A percentile compares a stretch with the other conserved stretches of the same genome.
These are phyloP conservation scores for Folsomia candida DNA, from an alignment of 2,888 invertebrate genomes.

Conservation along the genomic window DNA sequence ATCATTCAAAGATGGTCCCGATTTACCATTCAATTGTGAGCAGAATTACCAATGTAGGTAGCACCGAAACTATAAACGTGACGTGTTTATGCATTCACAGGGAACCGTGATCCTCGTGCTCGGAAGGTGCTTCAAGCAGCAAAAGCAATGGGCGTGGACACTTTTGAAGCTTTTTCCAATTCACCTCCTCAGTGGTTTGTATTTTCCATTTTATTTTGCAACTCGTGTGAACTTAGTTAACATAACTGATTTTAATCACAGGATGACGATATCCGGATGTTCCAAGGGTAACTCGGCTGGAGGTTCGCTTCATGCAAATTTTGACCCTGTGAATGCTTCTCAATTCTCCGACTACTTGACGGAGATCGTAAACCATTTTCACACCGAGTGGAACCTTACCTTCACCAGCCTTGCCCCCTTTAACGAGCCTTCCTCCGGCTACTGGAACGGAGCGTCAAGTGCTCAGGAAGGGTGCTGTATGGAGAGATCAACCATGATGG, in stretches of 20 bases:
- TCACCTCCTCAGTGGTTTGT: constrained; percentile 46
- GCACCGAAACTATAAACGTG: background rate
- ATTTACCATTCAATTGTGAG: constrained; percentile 34
- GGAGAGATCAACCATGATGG: constrained; percentile 40
- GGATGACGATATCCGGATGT: constrained; percentile 47
- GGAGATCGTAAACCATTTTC: constrained; percentile 43
- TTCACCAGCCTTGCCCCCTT: constrained; percentile 47
- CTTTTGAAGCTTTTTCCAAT: constrained; percentile 49
- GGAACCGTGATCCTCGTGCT: constrained; percentile 43
- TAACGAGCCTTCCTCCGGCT: constrained; percentile 47
- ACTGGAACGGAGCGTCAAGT: constrained; percentile 32
- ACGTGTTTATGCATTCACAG: constrained; percentile 17
- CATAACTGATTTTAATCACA: constrained; percentile 3
- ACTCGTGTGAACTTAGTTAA: background rate
- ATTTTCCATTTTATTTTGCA: background rate
- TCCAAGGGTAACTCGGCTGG: constrained; percentile 44
- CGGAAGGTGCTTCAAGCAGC: constrained; percentile 39
- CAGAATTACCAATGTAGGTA: background rate
- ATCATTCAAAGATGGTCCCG: constrained; percentile 36
- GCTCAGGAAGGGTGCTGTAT: constrained; percentile 47
- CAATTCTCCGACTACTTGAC: constrained; percentile 44
- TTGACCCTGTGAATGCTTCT: constrained; percentile 37
- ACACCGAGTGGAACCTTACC: constrained; percentile 33
- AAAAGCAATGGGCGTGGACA: constrained; percentile 42
- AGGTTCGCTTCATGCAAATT: constrained; percentile 40